Evolutionary conservation across 2,113 vertebrate genomes (phyloP).

Genomic region (Perca schrenkii): DNA sequence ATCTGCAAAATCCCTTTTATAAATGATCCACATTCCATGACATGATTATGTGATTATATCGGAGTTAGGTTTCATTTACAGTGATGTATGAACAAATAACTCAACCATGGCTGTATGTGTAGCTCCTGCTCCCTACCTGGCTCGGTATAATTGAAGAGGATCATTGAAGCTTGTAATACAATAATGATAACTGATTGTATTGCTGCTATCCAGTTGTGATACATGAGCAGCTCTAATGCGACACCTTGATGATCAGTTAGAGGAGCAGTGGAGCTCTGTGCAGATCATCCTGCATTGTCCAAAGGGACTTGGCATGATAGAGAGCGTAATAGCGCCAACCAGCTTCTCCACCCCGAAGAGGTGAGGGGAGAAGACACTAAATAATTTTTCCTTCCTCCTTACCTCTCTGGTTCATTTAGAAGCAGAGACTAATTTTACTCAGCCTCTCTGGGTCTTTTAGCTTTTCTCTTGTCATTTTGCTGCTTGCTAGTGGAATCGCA

Average conservation of each 20-base stretch:
- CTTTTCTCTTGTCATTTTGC: constrained; percentile 59
- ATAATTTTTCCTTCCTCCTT: constrained; percentile 64
- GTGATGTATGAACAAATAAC: constrained; percentile 40
- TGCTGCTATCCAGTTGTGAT: constrained; percentile 34
- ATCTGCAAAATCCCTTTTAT: background rate
- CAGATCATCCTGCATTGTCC: constrained; percentile 24
- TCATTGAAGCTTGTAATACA: constrained; percentile 55
- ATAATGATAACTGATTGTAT: constrained; percentile 60
- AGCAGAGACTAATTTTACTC: constrained; percentile 66
- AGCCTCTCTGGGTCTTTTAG: constrained; percentile 57
- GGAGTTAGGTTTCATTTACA: constrained; percentile 43
- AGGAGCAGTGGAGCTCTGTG: constrained; percentile 26
- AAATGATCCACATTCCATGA: constrained; percentile 28
- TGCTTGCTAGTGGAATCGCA: constrained; percentile 33
- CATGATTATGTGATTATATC: constrained; percentile 52
- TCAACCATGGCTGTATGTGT: constrained; percentile 11
- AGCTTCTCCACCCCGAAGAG: constrained; percentile 59
- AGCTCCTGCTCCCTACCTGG: constrained; percentile 26
- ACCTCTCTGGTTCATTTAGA: constrained; percentile 54
- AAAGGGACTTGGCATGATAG: constrained; percentile 50
- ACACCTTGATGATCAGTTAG: constrained; percentile 50
- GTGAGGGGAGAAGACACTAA: constrained; percentile 58
- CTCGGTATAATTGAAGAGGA: constrained; percentile 41
- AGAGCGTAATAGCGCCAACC: constrained; percentile 54
- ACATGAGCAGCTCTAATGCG: constrained; percentile 32